These are phyloP conservation scores for Orthosia gothica DNA, from an alignment of 2,888 invertebrate genomes.

Conservation along the genomic window DNA sequence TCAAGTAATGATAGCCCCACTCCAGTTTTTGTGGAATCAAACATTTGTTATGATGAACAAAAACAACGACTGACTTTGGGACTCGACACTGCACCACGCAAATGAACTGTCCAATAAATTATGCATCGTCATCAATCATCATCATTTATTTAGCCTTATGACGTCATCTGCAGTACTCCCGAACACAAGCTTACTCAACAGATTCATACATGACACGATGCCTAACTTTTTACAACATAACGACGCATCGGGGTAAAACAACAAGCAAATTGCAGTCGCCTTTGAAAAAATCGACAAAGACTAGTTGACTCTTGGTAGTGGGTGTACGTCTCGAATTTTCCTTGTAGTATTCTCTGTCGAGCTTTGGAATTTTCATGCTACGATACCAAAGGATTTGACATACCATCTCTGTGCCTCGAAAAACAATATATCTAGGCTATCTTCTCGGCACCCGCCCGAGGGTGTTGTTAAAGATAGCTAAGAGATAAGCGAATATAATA, in stretches of 20 bases:
- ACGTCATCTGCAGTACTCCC: slow-evolving; percentile 15
- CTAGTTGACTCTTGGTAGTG: background rate
- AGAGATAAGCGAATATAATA: too few species aligned
- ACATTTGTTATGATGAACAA: background rate
- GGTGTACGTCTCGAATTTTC: background rate
- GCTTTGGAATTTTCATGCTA: background rate
- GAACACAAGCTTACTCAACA: background rate
- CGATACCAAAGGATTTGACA: background rate
- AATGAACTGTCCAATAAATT: background rate
- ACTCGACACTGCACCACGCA: background rate
- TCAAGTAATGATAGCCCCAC: background rate
- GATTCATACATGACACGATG: slow-evolving; percentile 6
- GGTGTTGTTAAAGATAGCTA: too few species aligned
- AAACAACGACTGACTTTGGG: too few species aligned
- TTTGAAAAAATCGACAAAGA: background rate
- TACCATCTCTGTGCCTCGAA: too few species aligned
- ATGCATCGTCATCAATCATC: background rate
- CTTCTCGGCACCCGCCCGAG: too few species aligned
- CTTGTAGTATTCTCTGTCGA: background rate
- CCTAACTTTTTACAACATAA: background rate
- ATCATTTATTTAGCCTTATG: slow-evolving; percentile 8
- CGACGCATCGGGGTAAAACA: background rate
- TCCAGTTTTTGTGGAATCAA: background rate
- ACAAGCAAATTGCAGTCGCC: background rate
- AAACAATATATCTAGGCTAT: too few species aligned